Conservation (phyloP, 2,888 invertebrate species). For the Ornithoptera alexandrae region DNA sequence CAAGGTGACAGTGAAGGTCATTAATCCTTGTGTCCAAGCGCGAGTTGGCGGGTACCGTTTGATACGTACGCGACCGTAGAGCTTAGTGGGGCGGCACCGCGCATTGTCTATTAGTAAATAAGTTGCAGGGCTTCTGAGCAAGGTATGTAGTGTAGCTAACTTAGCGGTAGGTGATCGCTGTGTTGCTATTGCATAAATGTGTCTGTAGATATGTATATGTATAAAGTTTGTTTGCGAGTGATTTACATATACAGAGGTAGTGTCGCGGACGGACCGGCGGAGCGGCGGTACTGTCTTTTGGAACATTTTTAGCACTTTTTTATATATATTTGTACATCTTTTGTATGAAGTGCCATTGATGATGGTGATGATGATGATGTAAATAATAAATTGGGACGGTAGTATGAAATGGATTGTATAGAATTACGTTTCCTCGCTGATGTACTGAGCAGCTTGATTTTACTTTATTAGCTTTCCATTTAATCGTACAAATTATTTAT, state of each 20-base stretch:
- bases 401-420: slow-evolving; percentile 2
- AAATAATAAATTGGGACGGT: slow-evolving; percentile 40
- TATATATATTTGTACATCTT: slow-evolving; percentile 74
- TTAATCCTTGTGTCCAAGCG: too few species aligned
- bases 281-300: slow-evolving; percentile 71
- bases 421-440: neutral
- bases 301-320: slow-evolving; percentile 77
- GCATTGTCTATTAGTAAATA: slow-evolving; percentile 7
- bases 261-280: slow-evolving; percentile 46
- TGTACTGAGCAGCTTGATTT: too few species aligned
- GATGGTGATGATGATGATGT: slow-evolving; percentile 42
- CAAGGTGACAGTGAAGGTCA: too few species aligned
- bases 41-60: slow-evolving; percentile 10
- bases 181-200: slow-evolving; percentile 38
- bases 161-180: neutral
- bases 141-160: neutral
- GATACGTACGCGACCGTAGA: slow-evolving; percentile 37
- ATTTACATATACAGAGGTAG: neutral
- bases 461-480: too few species aligned
- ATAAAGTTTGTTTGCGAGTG: slow-evolving; percentile 41
- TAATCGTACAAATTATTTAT: too few species aligned
- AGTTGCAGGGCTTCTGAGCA: slow-evolving; percentile 20
- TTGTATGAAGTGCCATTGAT: slow-evolving; percentile 61
- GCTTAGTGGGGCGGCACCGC: slow-evolving; percentile 30
- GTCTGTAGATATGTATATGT: slow-evolving; percentile 23